Evolutionary conservation across 2,113 vertebrate genomes (phyloP), one percentile per base, ranked within the genome.

Genomic region (Sakesphorus luctuosus): DNA sequence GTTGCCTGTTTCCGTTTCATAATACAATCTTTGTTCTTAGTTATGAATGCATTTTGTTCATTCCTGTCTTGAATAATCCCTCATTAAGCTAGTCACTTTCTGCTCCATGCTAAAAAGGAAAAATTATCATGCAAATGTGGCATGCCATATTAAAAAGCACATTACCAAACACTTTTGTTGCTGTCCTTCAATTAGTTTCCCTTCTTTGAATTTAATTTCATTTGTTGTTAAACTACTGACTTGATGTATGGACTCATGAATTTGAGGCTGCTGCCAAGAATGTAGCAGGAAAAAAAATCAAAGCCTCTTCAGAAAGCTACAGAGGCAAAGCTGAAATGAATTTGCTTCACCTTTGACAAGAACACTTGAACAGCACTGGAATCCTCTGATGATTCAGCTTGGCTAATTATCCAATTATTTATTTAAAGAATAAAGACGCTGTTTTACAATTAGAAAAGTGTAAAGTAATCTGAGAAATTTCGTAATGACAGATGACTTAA

Each of bases 331-430:
- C 94, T 97, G 94, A 98, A 98, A 98, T 97, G 97, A 98, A 98
- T 98, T 94, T 95, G 96, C 94, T 97, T 98, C 98, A 98, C 98
- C 98, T 98, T 98, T 98, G 98, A 98, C 98, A 97, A 97, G 97
- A 98, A 97, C 96, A 97, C 98, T 98, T 95, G 91, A 98, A 84
- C 96, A 91, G 97, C 93, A 31, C 75, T 93, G 96, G 97, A 97
- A 97, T 97, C 92, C 96, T 98, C 97, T 98, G 98, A 98, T 98
- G 98, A 98, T 98, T 98, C 97, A 94, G 93, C 97, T 97, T 95
- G 97, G 97, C 97, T 98, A 98, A 98, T 98, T 98, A 98, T 98
- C 97, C 98, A 97, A 97, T 98, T 98, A 98, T 98, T 98, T 98
- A 98, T 98, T 98, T 98, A 97, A 95, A 97, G 97, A 98, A 97